Evolutionary conservation across 2,113 vertebrate species (phyloP).

Genomic region (Riparia riparia): DNA sequence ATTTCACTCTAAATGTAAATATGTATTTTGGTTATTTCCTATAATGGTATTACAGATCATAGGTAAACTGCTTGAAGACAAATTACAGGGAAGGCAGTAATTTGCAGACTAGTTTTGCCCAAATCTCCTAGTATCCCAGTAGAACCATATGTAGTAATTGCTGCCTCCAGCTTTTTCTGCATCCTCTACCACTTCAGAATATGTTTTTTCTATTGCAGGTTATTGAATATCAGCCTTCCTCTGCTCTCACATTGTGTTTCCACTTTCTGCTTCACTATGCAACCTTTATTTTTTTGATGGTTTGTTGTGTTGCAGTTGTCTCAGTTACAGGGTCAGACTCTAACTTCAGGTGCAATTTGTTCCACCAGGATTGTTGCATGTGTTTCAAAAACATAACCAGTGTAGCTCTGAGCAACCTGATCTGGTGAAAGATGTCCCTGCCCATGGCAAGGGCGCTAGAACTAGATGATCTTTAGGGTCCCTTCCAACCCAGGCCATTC

Average conservation of each 20-base stretch:
- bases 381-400: background rate
- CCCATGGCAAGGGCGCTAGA: fast-evolving
- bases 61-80: background rate
- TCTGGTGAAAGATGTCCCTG: background rate
- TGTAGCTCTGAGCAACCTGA: background rate
- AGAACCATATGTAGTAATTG: background rate
- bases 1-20: background rate
- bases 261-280: background rate
- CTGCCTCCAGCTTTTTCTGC: background rate
- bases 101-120: background rate
- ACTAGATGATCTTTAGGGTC: background rate
- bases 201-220: background rate
- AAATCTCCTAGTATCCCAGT: background rate
- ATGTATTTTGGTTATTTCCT: background rate
- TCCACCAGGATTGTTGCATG: background rate
- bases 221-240: background rate
- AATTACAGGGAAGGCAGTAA: background rate
- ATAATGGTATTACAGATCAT: background rate
- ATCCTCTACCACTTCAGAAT: background rate
- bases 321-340: background rate
- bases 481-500: background rate
- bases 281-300: background rate
- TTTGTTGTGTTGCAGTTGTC: background rate
- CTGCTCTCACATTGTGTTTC: background rate
- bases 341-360: background rate